Base-by-base conservation (phyloP, 2,888 invertebrate genomes). In the Morpho deidamia region DNA sequence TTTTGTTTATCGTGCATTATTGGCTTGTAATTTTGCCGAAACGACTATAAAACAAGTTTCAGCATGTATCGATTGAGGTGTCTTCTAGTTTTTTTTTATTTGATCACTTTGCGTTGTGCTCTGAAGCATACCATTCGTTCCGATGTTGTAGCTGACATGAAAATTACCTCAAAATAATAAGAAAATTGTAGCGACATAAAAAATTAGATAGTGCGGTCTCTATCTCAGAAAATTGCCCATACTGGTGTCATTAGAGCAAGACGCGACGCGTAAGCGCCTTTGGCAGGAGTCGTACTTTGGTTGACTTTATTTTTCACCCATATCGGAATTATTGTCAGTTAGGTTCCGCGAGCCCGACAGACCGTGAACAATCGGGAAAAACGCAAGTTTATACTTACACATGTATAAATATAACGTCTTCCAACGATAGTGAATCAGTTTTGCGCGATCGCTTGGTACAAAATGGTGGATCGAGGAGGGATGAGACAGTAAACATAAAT, bases 401-500 rank as follows among this genome's bases (percentile, higher is more conserved):
- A 78, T 85, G 85, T 89, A 89, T 88, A 89, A 83, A 89, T 88
- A 87, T 83, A 84, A 77, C 83, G 79, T 68, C 73, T 67, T 59
- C 59, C 71, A 76, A 74, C 81, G 70, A 81, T 67, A 74, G 79
- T 78, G 81, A 84, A 81, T 87, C 89, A 89, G 89, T 89, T 83
- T 81, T 79, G 71, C 85, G 82, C 85, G 83, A 83, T 76, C 83
- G 80, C 81, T 87, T 79, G 86, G 69, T 69, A 81, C 81, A 86
- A 83, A 86, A 88, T 87, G 82, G 74, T 83, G 83, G 77, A 70
- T 67, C 71, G 72, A 73, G 75, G 75, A 68, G 72, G 70, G 72
- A 68, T 75, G 67, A 69, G 62, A 62, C 60, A 64, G 63, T 63
- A 66, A 66, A 61, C 63, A 39, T 51, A 54, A 54, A 48, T 38